Evolutionary conservation across 2,888 invertebrate species (phyloP), one percentile per base, ranked within the genome.

Genomic region (Dasysyrphus albostriatus): DNA sequence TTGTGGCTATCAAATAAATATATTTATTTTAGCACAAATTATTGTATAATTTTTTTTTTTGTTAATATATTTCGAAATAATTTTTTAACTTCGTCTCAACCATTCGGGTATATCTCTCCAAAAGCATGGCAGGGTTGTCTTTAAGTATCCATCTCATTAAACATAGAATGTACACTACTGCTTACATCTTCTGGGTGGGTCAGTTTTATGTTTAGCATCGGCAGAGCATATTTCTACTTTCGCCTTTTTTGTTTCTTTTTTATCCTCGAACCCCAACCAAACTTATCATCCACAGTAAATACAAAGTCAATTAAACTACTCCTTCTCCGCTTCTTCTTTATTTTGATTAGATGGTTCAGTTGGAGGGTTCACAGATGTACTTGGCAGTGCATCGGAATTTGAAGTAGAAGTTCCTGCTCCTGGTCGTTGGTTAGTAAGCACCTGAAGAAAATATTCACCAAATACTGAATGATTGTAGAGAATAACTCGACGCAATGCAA

Each of bases 391-490:
- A 63, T 85, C 85, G 3, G 49, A 19, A 51, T 10, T 42, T 12
- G 73, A 59, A 56, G 63, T 12, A 3, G 75, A n/a, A 8, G 54
- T 65, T 12, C 16, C 65, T 59, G 61, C 24, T 47, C 49, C 61
- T 67, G 80, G 82, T 83, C 84, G 85, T 77, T 90, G 89, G 16
- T 89, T 88, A 19, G 89, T 90, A n/a, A 93, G 89, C 32, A 93
- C 87, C 80, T 91, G 89, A 32, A 90, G 85, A 67, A 92, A 92
- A 85, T 92, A 91, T 73, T 92, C 92, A 3, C 92, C 92, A 67
- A 92, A 93, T 3, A 93, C 93, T 10, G 92, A 91, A 83, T 93
- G 92, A 88, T 93, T 93, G 82, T 93, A 93, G 59, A 90, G 90
- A 54, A 93, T 91, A 10, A 93, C 89, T 10, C 92, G 91, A 49